A percentile compares a stretch with the other conserved stretches of the same genome.
Conservation (phyloP, 1,140 invertebrate genomes). For the Brachionus manjavacas region DNA sequence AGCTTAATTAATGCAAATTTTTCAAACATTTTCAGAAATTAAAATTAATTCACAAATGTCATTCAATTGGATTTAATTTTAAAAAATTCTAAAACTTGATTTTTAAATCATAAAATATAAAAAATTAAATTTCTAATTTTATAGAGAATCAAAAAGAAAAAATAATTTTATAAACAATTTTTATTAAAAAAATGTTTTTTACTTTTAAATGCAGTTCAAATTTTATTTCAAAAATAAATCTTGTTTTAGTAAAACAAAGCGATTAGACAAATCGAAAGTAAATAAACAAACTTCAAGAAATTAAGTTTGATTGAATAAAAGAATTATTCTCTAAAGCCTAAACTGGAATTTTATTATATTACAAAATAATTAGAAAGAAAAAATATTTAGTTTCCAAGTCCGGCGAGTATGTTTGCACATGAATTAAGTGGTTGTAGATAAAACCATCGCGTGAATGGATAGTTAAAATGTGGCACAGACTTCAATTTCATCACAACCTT, state of each 20-base stretch:
- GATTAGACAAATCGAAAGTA: neutral
- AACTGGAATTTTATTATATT: neutral
- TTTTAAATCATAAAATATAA: too few species aligned
- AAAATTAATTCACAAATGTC: too few species aligned
- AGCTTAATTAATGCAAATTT: too few species aligned
- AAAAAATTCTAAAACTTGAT: too few species aligned
- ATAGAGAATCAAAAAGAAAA: too few species aligned
- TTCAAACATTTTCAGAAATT: too few species aligned
- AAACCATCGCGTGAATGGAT: constrained; percentile 41
- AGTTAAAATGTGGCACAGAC: neutral
- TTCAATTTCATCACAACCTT: constrained; percentile 20
- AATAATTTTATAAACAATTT: too few species aligned
- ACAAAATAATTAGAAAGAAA: neutral
- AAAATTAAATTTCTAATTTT: too few species aligned
- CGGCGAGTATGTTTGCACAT: neutral
- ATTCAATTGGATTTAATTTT: too few species aligned
- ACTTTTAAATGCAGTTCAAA: neutral
- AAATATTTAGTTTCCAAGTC: neutral
- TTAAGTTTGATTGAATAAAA: neutral
- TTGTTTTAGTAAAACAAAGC: neutral
- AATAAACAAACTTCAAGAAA: neutral
- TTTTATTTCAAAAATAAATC: neutral
- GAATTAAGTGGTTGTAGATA: constrained; percentile 24
- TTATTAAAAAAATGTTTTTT: neutral
- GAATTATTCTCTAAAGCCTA: neutral